These are phyloP conservation scores for Nemoura dubitans DNA, from an alignment of 2,888 invertebrate genomes.

Conservation along the genomic window DNA sequence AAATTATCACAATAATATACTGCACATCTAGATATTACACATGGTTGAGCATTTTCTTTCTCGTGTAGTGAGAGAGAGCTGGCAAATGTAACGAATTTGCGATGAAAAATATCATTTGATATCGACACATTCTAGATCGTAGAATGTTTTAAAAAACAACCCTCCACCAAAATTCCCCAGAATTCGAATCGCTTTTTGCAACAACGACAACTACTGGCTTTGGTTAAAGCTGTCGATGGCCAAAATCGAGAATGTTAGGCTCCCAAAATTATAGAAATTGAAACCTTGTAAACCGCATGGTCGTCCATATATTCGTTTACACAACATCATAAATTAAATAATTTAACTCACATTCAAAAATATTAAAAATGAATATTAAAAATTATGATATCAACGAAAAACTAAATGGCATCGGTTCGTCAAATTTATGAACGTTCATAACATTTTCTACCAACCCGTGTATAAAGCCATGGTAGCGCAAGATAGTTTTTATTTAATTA, in stretches of 20 bases:
- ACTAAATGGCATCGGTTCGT: background rate
- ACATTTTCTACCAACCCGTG: background rate
- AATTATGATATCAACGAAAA: background rate
- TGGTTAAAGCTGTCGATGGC: background rate
- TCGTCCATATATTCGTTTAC: background rate
- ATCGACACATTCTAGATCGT: background rate
- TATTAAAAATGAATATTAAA: background rate
- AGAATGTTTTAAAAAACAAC: background rate
- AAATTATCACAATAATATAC: conserved; percentile 12
- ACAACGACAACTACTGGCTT: conserved; percentile 21
- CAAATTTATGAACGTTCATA: background rate
- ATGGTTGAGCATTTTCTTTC: background rate
- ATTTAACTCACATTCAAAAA: background rate
- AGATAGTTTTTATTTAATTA: background rate
- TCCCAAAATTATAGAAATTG: background rate
- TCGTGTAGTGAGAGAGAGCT: background rate
- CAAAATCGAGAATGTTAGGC: conserved; percentile 13
- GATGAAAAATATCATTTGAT: background rate
- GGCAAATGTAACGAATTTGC: background rate
- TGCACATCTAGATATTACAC: background rate
- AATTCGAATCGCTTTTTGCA: background rate
- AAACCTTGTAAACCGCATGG: background rate
- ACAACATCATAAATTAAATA: background rate
- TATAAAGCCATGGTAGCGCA: background rate
- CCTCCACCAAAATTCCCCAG: background rate